These are phyloP conservation scores for Xylota segnis DNA, from an alignment of 2,888 invertebrate species.

Conservation along the genomic window DNA sequence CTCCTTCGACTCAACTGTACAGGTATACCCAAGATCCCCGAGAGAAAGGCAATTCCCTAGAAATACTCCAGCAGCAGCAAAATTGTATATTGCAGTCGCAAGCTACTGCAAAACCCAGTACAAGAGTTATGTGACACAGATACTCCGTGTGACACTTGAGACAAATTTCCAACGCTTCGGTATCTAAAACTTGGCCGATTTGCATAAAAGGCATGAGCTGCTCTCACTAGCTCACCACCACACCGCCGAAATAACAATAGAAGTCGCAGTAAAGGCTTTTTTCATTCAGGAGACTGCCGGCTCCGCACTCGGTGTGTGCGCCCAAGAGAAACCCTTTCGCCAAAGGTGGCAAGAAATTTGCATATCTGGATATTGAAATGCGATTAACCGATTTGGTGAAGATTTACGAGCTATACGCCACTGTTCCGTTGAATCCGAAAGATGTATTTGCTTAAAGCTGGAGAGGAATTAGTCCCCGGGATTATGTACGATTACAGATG, in stretches of 20 bases:
- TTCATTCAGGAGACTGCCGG: conserved; percentile 17
- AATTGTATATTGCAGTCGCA: conserved; percentile 25
- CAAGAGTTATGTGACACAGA: conserved; percentile 73
- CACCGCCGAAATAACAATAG: conserved; percentile 69
- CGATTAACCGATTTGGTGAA: conserved; percentile 74
- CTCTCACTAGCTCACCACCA: conserved; percentile 38
- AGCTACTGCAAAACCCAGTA: conserved; percentile 47
- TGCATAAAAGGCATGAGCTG: conserved; percentile 71
- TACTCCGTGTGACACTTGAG: conserved; percentile 68
- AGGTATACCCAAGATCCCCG: conserved; percentile 48
- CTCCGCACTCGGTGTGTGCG: conserved; percentile 28
- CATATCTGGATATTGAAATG: conserved; percentile 76
- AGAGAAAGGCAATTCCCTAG: conserved; percentile 52
- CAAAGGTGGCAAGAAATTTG: conserved; percentile 74
- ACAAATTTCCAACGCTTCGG: conserved; percentile 74
- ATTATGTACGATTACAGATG: conserved; percentile 46
- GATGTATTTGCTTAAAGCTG: conserved; percentile 33
- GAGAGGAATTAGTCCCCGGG: conserved; percentile 32
- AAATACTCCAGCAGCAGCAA: conserved; percentile 34
- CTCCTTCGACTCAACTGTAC: conserved; percentile 44
- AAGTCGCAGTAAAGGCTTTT: conserved; percentile 55
- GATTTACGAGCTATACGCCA: conserved; percentile 68
- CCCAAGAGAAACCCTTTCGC: conserved; percentile 56
- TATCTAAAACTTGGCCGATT: conserved; percentile 71
- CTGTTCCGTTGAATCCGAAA: conserved; percentile 54